Percentiles rank a stretch among this genome's conserved stretches.
Evolutionary conservation across 2,888 invertebrate species (phyloP).

Genomic region (Mechanitis messenoides): DNA sequence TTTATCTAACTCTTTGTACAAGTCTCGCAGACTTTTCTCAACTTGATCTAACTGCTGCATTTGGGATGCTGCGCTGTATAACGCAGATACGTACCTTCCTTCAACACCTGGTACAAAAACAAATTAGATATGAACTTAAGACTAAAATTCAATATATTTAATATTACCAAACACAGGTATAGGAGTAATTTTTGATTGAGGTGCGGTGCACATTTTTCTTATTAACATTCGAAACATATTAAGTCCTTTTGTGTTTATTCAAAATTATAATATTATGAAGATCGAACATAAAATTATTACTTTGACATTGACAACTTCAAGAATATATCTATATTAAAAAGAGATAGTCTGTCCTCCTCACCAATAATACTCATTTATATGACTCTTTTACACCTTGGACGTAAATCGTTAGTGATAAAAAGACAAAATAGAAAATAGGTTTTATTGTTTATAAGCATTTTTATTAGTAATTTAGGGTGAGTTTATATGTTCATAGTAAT

Average conservation of each 20-base stretch:
- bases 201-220: constrained; percentile 38
- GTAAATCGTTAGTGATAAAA: no score
- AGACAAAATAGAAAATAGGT: no score
- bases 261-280: background rate
- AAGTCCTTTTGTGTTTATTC: background rate
- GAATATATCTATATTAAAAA: no score
- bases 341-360: no score
- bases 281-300: no score
- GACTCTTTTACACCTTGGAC: no score
- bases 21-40: constrained; percentile 42
- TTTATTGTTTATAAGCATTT: no score
- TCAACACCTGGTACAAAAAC: constrained; percentile 43
- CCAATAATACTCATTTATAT: no score
- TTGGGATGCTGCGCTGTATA: constrained; percentile 54
- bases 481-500: no score
- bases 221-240: constrained; percentile 40
- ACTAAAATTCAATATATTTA: background rate
- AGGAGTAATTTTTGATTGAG: constrained; percentile 40
- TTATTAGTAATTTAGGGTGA: no score
- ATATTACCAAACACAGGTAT: constrained; percentile 54
- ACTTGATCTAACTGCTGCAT: constrained; percentile 50
- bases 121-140: background rate
- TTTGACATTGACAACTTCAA: background rate
- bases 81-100: constrained; percentile 58
- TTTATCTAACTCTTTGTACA: constrained; percentile 45